A percentile compares a stretch with the other conserved stretches of the same genome.
Conservation (phyloP, 2,888 invertebrate species). For the Schrankia costaestrigalis region DNA sequence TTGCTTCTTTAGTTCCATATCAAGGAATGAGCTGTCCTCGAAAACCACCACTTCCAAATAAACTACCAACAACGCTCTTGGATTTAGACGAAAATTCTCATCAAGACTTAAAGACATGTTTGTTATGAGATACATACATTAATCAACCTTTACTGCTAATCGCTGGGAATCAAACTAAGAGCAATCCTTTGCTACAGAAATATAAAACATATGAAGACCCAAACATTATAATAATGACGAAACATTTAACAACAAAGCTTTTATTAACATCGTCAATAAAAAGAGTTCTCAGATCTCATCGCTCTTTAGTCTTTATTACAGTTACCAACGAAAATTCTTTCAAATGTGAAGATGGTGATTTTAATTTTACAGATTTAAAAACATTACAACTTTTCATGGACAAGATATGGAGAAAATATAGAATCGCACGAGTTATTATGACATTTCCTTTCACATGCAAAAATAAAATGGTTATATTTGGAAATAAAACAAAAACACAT, state of each 20-base stretch:
- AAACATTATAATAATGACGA: conserved; percentile 31
- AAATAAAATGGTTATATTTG: conserved; percentile 32
- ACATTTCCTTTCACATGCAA: conserved; percentile 46
- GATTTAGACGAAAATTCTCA: conserved; percentile 9
- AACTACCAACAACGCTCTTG: conserved; percentile 7
- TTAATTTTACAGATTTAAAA: conserved; percentile 20
- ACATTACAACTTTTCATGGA: conserved; percentile 39
- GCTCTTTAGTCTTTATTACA: conserved; percentile 38
- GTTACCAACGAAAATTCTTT: conserved; percentile 28
- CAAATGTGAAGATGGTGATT: conserved; percentile 34
- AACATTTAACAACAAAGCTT: conserved; percentile 21
- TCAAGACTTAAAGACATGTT: conserved; percentile 10
- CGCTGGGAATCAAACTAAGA: not conserved
- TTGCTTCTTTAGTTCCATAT: no score
- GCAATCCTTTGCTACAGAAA: not conserved
- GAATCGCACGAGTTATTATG: conserved; percentile 30
- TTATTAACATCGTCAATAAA: conserved; percentile 15
- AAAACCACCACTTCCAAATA: not conserved
- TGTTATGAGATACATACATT: conserved; percentile 4
- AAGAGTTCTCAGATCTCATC: conserved; percentile 22
- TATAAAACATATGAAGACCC: conserved; percentile 13
- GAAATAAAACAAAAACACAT: conserved; percentile 27
- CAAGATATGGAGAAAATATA: conserved; percentile 41
- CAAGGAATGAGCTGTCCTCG: not conserved
- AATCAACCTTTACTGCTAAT: conserved; percentile 10